phyloP scores from a whole-genome alignment of 1,140 invertebrate genomes.

The Vollenhovia emeryi region DNA sequence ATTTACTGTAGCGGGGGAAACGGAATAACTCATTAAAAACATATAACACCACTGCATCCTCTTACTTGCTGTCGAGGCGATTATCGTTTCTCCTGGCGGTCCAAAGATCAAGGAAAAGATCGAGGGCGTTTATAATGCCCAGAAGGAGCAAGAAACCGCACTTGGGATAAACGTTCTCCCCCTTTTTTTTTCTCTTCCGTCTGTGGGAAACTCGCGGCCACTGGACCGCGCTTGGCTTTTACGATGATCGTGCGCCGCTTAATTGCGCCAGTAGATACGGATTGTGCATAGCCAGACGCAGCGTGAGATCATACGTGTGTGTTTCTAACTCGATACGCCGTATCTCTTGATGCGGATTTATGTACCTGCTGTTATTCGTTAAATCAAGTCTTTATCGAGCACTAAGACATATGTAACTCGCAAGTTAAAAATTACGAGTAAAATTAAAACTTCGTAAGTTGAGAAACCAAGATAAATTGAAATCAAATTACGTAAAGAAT shows the following conservation, averaged over 20 bases:
- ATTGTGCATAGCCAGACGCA: background rate
- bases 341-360: background rate
- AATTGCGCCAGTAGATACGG: constrained; percentile 8
- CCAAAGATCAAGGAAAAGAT: constrained; percentile 33
- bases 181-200: constrained; percentile 21
- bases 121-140: constrained; percentile 12
- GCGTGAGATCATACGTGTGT: background rate
- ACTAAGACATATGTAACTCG: background rate
- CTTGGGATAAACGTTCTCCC: constrained; percentile 19
- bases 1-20: background rate
- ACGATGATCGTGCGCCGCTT: constrained; percentile 9
- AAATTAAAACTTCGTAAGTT: background rate
- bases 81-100: constrained; percentile 10
- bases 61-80: constrained; percentile 9
- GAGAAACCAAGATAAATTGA: background rate
- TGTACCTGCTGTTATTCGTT: background rate
- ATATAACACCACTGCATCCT: background rate
- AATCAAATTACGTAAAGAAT: too few species aligned
- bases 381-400: background rate
- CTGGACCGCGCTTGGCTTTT: constrained; percentile 35
- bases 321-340: background rate
- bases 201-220: constrained; percentile 42
- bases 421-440: background rate
- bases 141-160: constrained; percentile 24
- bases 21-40: constrained; percentile 12